phyloP scores from a whole-genome alignment of 2,113 vertebrate species.

The Thamnaconus septentrionalis region DNA sequence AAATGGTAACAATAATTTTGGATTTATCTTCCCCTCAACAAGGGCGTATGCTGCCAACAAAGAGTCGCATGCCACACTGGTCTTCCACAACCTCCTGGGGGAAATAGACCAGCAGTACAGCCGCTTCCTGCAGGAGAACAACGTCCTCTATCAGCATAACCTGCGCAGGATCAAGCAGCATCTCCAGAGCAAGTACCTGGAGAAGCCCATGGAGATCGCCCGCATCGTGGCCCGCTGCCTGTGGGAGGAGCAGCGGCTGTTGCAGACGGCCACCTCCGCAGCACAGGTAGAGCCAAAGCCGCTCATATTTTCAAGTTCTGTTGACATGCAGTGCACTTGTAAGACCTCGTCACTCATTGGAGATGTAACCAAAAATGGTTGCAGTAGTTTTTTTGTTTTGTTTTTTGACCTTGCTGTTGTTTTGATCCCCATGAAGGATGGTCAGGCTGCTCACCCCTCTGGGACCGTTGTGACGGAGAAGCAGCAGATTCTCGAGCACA shows the following conservation, averaged over 20 bases:
- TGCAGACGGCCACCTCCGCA: slow-evolving; percentile 89
- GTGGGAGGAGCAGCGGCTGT: slow-evolving; percentile 93
- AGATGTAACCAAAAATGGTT: too few relatives aligned
- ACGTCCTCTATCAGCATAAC: slow-evolving; percentile 97
- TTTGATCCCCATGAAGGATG: slow-evolving; percentile 79
- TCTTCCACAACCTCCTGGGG: slow-evolving; percentile 97
- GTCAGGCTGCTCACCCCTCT: slow-evolving; percentile 89
- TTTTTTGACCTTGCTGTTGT: not conserved
- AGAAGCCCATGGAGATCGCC: slow-evolving; percentile 98
- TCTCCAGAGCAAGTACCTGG: slow-evolving; percentile 96
- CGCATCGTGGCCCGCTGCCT: slow-evolving; percentile 95
- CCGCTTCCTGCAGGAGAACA: slow-evolving; percentile 97
- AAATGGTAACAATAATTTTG: not conserved
- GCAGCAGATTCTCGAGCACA: slow-evolving; percentile 97
- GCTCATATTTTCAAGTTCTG: not conserved
- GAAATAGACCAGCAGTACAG: slow-evolving; percentile 99
- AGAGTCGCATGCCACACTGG: slow-evolving; percentile 94
- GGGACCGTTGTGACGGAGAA: slow-evolving; percentile 95
- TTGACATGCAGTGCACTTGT: too few relatives aligned
- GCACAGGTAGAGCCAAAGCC: slow-evolving; percentile 80
- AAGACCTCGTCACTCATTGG: too few relatives aligned
- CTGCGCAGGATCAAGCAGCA: slow-evolving; percentile 97
- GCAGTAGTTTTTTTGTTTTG: too few relatives aligned
- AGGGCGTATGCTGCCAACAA: slow-evolving; percentile 97
- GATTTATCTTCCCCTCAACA: not conserved